phyloP scores from a whole-genome alignment of 2,888 invertebrate genomes.

The Chouioia cunea region DNA sequence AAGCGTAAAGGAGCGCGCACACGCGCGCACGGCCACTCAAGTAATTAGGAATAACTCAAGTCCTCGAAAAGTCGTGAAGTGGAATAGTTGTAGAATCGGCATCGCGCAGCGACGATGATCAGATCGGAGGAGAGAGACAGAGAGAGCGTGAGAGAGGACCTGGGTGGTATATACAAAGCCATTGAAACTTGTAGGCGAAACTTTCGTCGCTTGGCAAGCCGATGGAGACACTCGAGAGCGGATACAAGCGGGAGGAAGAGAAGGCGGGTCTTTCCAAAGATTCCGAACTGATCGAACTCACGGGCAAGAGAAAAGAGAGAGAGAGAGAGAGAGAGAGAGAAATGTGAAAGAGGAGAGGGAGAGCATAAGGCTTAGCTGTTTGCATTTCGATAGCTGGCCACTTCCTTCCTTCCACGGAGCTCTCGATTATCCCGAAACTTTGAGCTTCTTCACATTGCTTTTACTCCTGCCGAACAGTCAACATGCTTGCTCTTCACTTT shows the following conservation, averaged over 20 bases:
- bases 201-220: conserved; percentile 28
- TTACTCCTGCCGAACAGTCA: conserved; percentile 11
- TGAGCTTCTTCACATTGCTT: neutral
- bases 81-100: conserved; percentile 3
- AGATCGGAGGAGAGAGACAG: neutral
- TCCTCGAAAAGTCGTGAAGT: conserved; percentile 25
- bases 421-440: conserved; percentile 35
- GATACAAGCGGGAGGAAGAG: conserved; percentile 17
- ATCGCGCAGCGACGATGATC: conserved; percentile 9
- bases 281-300: conserved; percentile 43
- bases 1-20: neutral
- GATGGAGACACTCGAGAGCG: conserved; percentile 5
- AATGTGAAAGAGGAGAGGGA: too few relatives aligned
- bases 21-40: neutral
- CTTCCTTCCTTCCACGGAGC: conserved; percentile 45
- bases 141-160: neutral
- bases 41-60: conserved; percentile 42
- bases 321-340: too few relatives aligned
- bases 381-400: conserved; percentile 57
- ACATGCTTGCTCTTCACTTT: conserved; percentile 13
- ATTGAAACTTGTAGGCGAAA: conserved; percentile 44
- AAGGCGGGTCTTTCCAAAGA: conserved; percentile 23
- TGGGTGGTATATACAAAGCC: conserved; percentile 33
- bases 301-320: conserved; percentile 3
- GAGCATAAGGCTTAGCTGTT: conserved; percentile 50